Percentiles rank a stretch among this genome's conserved stretches.
Conservation (phyloP, 2,797 vertebrate species). For the Setipinna tenuifilis region DNA sequence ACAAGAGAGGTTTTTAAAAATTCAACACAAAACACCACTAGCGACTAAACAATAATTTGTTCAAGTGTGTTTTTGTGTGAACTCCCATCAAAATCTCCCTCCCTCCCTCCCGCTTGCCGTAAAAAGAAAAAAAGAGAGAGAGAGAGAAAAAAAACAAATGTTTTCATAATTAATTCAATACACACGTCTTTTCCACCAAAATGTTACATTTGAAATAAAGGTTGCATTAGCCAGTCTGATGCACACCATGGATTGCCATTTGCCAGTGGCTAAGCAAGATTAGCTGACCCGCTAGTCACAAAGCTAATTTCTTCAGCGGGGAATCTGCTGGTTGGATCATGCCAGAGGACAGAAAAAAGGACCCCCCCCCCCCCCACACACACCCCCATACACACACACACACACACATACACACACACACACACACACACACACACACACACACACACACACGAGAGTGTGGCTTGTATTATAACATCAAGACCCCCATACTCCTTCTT, state of each 20-base stretch:
- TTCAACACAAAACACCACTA: constrained; percentile 9
- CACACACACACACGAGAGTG: background rate
- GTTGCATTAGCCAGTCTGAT: constrained; percentile 55
- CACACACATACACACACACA: background rate
- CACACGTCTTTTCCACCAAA: constrained; percentile 44
- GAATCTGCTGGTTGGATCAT: constrained; percentile 1
- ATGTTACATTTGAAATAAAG: constrained; percentile 54
- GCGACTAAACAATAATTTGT: background rate
- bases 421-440: background rate
- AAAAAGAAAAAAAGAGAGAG: too few relatives aligned
- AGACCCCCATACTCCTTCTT: too few relatives aligned
- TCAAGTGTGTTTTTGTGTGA: background rate
- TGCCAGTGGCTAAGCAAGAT: background rate
- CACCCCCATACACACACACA: background rate
- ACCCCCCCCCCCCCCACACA: background rate
- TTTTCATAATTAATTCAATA: constrained; percentile 53
- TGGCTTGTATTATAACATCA: background rate
- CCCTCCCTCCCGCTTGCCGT: background rate
- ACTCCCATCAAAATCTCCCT: constrained; percentile 17
- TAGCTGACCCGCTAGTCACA: constrained; percentile 20
- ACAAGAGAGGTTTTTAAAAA: constrained; percentile 2
- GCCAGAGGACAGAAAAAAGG: background rate
- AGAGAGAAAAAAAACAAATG: constrained; percentile 44
- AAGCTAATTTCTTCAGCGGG: constrained; percentile 7
- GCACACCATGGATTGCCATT: constrained; percentile 48